These are phyloP conservation scores for Stenolophus ochropezus DNA, from an alignment of 2,888 invertebrate genomes.

Conservation along the genomic window DNA sequence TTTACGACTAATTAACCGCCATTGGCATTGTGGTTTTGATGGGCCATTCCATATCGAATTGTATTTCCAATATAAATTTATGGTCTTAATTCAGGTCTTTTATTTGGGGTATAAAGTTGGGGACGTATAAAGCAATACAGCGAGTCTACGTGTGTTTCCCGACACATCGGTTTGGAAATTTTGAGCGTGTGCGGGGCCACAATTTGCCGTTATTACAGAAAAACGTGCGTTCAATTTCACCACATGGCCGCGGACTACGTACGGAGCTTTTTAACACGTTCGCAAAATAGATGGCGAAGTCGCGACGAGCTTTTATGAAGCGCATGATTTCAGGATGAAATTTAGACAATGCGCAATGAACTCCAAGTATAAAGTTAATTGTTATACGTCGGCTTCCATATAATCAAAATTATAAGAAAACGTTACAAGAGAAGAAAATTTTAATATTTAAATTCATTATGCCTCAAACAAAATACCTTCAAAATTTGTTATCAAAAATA, in stretches of 20 bases:
- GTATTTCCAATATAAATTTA: neutral
- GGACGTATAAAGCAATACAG: neutral
- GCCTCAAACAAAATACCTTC: too few species aligned
- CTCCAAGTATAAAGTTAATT: neutral
- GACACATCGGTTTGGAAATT: slow-evolving; percentile 7
- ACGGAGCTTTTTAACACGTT: slow-evolving; percentile 8
- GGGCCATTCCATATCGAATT: neutral
- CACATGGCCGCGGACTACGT: neutral
- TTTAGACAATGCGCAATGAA: neutral
- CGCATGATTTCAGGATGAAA: neutral
- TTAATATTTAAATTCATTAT: too few species aligned
- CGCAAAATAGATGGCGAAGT: slow-evolving; percentile 2
- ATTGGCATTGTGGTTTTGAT: too few species aligned
- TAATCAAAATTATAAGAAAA: too few species aligned
- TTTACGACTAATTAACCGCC: too few species aligned
- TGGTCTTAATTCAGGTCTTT: neutral
- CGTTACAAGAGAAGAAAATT: too few species aligned
- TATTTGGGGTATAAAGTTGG: neutral
- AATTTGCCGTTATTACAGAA: slow-evolving; percentile 34
- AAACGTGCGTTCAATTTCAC: slow-evolving; percentile 32
- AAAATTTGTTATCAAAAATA: too few species aligned
- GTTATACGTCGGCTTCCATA: too few species aligned
- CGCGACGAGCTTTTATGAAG: neutral
- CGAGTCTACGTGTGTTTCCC: neutral
- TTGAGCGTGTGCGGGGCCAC: slow-evolving; percentile 3